Evolutionary conservation across 2,113 vertebrate genomes (phyloP).

Genomic region (Pionites leucogaster): DNA sequence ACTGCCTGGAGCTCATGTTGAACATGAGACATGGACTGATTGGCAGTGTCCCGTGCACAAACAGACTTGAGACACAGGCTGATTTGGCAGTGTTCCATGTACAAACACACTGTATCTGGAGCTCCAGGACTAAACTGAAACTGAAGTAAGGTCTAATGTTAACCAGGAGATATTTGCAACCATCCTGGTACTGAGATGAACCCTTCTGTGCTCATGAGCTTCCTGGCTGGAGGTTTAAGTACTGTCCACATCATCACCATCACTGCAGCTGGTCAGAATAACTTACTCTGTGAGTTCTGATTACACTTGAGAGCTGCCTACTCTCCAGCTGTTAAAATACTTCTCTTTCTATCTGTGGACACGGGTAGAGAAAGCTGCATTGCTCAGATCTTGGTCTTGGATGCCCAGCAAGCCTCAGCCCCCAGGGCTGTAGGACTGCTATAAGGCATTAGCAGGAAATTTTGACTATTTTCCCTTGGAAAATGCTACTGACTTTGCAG

Average conservation of each 20-base stretch:
- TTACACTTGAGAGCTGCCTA: background rate
- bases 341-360: background rate
- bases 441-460: background rate
- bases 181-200: background rate
- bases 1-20: accelerated
- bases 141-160: background rate
- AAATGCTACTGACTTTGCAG: background rate
- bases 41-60: background rate
- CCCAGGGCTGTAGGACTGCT: background rate
- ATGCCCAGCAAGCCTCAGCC: background rate
- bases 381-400: background rate
- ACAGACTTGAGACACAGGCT: background rate
- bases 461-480: background rate
- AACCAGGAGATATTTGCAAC: background rate
- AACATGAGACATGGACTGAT: background rate
- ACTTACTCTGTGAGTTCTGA: background rate
- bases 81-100: background rate
- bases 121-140: background rate
- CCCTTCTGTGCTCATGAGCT: background rate
- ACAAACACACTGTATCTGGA: background rate
- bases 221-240: background rate
- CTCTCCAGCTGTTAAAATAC: background rate
- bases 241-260: background rate
- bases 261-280: background rate
- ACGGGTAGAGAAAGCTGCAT: background rate